Conservation (phyloP, 35 echinoderm and acorn worm genomes). For the Eucidaris tribuloides region DNA sequence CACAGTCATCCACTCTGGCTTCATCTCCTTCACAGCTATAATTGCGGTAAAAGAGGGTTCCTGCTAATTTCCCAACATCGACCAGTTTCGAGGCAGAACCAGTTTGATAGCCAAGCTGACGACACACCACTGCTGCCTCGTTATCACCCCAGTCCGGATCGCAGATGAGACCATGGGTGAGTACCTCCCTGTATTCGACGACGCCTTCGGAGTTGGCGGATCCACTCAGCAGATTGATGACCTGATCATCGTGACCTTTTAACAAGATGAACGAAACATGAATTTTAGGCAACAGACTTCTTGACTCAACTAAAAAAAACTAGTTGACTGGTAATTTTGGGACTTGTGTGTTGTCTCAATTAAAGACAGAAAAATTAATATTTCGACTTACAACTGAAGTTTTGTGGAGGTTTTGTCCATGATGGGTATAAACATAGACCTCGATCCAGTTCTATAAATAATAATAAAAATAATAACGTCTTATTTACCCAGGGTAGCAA, state of each 20-base stretch:
- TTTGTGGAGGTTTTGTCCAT: not conserved
- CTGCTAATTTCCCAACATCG: not conserved
- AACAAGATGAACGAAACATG: not conserved
- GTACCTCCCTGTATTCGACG: not conserved
- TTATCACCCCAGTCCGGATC: not conserved
- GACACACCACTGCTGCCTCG: not conserved
- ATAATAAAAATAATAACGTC: too few species aligned
- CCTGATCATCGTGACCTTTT: not conserved
- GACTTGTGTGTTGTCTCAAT: too few species aligned
- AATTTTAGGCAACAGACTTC: too few species aligned
- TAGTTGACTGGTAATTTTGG: too few species aligned
- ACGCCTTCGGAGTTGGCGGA: not conserved
- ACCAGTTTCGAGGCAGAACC: not conserved
- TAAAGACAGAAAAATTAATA: not conserved
- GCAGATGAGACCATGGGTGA: not conserved
- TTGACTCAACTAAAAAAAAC: too few species aligned
- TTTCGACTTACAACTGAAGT: too few species aligned
- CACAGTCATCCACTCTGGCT: not conserved
- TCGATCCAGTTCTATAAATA: too few species aligned
- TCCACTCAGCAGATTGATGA: conserved; percentile 13
- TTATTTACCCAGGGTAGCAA: too few species aligned
- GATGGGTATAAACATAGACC: not conserved
- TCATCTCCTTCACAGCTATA: not conserved
- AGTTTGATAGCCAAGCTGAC: not conserved
- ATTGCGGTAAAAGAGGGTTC: not conserved